Evolutionary conservation across 2,797 vertebrate species (phyloP).

Genomic region (Monodelphis domestica): DNA sequence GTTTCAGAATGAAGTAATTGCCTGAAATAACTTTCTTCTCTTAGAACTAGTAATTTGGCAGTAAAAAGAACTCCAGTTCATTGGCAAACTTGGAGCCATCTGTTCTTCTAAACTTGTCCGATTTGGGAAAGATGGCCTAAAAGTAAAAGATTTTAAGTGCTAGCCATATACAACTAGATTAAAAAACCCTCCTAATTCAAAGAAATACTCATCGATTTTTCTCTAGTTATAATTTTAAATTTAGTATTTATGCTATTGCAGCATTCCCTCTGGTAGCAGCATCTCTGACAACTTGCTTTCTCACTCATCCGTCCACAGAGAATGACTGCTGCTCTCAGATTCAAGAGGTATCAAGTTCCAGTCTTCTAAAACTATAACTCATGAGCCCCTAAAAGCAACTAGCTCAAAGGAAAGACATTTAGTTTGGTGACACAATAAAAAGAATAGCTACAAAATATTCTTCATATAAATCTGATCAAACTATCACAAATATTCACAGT

Average conservation of each 20-base stretch:
- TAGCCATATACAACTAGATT: neutral
- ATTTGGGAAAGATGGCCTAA: neutral
- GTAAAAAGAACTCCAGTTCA: neutral
- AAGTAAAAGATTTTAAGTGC: accelerated
- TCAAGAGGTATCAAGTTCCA: neutral
- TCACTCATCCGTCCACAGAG: neutral
- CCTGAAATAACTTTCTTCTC: neutral
- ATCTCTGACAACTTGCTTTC: neutral
- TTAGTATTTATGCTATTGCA: neutral
- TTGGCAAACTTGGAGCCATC: neutral
- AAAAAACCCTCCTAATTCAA: neutral
- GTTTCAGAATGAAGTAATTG: conserved; percentile 12
- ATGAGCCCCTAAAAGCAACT: neutral
- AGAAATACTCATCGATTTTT: neutral
- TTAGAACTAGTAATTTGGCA: neutral
- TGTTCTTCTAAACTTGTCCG: neutral
- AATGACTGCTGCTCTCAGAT: neutral
- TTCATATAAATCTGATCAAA: neutral
- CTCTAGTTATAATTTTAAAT: neutral
- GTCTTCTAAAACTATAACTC: neutral
- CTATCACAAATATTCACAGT: neutral
- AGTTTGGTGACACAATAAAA: neutral
- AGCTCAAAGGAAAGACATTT: no score
- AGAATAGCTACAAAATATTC: neutral
- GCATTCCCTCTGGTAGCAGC: neutral